Evolutionary conservation across 2,888 invertebrate species (phyloP), one percentile per base, ranked within the genome.

Genomic region (Microctonus brassicae): DNA sequence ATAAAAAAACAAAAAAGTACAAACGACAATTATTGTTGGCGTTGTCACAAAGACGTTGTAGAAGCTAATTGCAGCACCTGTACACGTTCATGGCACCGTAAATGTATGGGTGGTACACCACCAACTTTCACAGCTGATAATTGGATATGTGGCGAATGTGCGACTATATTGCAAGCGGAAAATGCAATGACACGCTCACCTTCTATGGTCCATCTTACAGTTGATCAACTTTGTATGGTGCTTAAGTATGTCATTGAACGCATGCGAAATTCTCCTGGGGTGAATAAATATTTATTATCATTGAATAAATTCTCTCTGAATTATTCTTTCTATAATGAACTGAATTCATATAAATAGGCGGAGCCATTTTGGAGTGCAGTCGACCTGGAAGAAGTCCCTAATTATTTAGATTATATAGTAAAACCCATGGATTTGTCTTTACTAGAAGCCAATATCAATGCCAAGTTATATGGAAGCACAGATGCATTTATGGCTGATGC

Each of bases 91-190:
- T 97, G 92, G 89, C 98, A 98, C 88, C 89, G 90, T 13, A 93
- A 92, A 83, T 98, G 98, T 88, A 90, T 94, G 72, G 87, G 89
- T 0, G 87, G 88, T 10, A 90, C 89, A 72, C 87, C 88, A 36
- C 88, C 89, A 1, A 83, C 90, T 7, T 84, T 88, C 1, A 86
- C 88, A 61, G 68, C 69, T 89, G 88, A 89, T 81, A 91, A 90
- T 84, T 97, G 96, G 96, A 92, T 94, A 62, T 98, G 98, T 84
- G 94, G 95, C 0, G 97, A 97, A 86, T 98, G 98, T 86, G 89
- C 93, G 75, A 87, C 90, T 7, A 91, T 94, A 63, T 88, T 95
- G 75, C 91, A 91, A 79, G 93, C 94, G 7, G 94, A 94, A 86
- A 92, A 92, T 83, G 91, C 91, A 4, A 92, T 92, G 79, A 91